Percentiles rank a stretch among this genome's conserved stretches.
These are phyloP conservation scores for Lacerta agilis DNA, from an alignment of 2,797 vertebrate species.

Conservation along the genomic window DNA sequence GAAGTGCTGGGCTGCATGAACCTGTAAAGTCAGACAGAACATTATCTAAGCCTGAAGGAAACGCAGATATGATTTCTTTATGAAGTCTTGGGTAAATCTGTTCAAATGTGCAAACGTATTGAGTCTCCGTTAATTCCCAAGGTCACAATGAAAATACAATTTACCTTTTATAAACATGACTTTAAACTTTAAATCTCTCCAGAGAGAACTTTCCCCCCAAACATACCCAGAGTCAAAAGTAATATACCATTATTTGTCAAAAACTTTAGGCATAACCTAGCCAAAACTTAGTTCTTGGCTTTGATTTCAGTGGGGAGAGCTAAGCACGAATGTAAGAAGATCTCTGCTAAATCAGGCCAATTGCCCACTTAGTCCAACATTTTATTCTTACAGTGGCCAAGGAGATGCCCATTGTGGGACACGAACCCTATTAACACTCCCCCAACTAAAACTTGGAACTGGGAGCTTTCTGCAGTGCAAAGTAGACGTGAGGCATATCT, in stretches of 20 bases:
- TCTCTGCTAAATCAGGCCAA: too few relatives aligned
- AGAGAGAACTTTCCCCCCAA: neutral
- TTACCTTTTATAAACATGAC: constrained; percentile 4
- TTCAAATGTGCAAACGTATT: neutral
- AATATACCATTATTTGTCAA: neutral
- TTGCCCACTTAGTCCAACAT: too few relatives aligned
- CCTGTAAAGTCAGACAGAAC: constrained; percentile 50
- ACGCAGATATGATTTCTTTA: constrained; percentile 24
- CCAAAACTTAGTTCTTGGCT: neutral
- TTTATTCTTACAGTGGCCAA: too few relatives aligned
- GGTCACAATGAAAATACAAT: neutral
- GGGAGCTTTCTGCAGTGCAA: neutral
- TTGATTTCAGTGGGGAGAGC: neutral
- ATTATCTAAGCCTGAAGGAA: constrained; percentile 35
- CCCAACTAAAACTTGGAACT: neutral
- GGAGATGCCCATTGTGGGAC: too few relatives aligned
- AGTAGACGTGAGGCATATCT: neutral
- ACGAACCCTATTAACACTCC: too few relatives aligned
- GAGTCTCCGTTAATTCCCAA: neutral
- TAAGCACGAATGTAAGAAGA: too few relatives aligned
- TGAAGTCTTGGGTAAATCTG: constrained; percentile 27
- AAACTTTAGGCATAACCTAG: neutral
- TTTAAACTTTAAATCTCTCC: constrained; percentile 2
- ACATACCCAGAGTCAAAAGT: neutral
- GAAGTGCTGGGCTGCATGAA: constrained; percentile 44